Base-by-base conservation (phyloP, 1,140 invertebrate species). In the Caerostris extrusa region DNA sequence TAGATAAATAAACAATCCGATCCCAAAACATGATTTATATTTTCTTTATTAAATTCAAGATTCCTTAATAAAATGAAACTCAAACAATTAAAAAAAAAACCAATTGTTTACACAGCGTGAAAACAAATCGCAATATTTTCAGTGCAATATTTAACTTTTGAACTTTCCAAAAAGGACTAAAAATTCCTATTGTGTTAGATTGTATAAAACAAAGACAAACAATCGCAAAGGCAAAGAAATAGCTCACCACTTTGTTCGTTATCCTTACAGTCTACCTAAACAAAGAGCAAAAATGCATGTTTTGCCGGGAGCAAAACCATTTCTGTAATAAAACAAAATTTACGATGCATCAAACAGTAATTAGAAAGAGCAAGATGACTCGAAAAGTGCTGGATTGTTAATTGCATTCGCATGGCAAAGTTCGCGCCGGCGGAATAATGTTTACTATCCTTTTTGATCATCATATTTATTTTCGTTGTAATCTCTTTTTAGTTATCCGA, bases 361-460 rank as follows among this genome's bases (percentile, higher is more conserved):
- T 92, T 92, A 92, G 85, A 67, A 83, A 91, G 34, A 60, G 69
- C 56, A 91, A 82, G 90, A 61, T 91, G 90, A 81, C 50, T 81
- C 58, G 81, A 57, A 69, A 86, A 86, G 82, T 69, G 91, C 81
- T 87, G 69, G 91, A 71, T 83, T 86, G 83, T 93, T 93, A 87
- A 93, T 93, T 93, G 91, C 57, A 87, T 93, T 87, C 83, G 53
- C 57, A 10, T 90, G 56, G n/a, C 14, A 57, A 81, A 90, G 90
- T 91, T 91, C 56, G 17, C 77, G 77, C 60, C 89, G 55, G 19
- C 60, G 90, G 81, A 61, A 58, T 55, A 91, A 83, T 91, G 85
- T 91, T 91, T 91, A 82, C 69, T 91, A 86, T 93, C 90, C 90
- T 92, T 92, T 92, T 85, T 92, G 81, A 92, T 92, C 60, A 85